Percentiles rank a stretch among this genome's conserved stretches.
phyloP scores from a whole-genome alignment of 2,797 vertebrate genomes.

The Allobates femoralis region DNA sequence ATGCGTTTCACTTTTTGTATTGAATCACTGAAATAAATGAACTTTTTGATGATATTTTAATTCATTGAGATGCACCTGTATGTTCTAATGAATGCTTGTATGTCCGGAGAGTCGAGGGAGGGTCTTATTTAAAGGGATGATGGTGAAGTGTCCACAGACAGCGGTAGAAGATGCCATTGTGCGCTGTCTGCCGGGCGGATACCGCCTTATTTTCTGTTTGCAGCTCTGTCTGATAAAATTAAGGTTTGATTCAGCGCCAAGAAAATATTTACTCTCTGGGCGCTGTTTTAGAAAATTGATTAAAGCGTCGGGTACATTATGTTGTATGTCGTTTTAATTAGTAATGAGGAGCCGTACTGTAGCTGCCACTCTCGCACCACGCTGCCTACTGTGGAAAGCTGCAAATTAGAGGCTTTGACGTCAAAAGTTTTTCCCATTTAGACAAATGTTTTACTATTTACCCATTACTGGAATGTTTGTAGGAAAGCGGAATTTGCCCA shows the following conservation, averaged over 20 bases:
- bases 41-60: no score
- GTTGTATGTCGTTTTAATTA: slow-evolving; percentile 24
- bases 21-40: no score
- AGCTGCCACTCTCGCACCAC: neutral
- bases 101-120: no score
- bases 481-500: neutral
- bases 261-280: slow-evolving; percentile 12
- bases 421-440: neutral
- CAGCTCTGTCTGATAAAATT: neutral
- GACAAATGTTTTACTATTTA: neutral
- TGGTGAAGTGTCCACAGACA: neutral
- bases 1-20: no score
- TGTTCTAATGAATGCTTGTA: no score
- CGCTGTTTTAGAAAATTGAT: slow-evolving; percentile 11
- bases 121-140: no score
- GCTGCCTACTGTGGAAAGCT: neutral
- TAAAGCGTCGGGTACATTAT: neutral
- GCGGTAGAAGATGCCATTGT: neutral
- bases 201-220: neutral
- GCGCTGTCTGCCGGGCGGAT: neutral
- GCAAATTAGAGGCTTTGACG: no score
- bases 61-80: no score
- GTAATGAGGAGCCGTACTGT: slow-evolving; percentile 9
- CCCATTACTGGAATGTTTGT: neutral
- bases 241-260: neutral